phyloP scores from a whole-genome alignment of 2,797 vertebrate species.

The Xerus rutilus region DNA sequence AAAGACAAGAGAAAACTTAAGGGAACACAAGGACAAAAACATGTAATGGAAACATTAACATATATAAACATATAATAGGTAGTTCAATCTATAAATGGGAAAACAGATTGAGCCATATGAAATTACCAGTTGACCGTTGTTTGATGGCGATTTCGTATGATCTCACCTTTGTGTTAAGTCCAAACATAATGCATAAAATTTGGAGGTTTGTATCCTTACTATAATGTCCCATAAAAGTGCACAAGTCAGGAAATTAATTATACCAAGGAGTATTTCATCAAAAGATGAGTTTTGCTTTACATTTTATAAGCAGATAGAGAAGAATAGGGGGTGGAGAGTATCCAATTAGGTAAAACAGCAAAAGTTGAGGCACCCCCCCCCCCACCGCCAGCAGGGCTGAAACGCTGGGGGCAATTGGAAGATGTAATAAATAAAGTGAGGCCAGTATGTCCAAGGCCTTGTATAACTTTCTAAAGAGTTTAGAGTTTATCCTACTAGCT shows the following conservation, averaged over 20 bases:
- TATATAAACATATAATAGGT: not conserved
- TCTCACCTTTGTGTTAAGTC: not conserved
- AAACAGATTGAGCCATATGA: not conserved
- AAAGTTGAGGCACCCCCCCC: not conserved
- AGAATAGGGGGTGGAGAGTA: not conserved
- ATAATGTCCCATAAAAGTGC: not conserved
- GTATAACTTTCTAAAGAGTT: not conserved
- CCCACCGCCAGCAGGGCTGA: not conserved
- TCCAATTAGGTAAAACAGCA: not conserved
- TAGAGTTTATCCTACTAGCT: not conserved
- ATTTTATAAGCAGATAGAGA: not conserved
- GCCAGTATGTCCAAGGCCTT: not conserved
- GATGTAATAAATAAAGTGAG: not conserved
- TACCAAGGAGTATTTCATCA: not conserved
- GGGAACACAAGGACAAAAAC: not conserved
- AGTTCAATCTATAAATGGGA: not conserved
- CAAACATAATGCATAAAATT: not conserved
- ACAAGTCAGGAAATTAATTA: not conserved
- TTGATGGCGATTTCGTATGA: not conserved
- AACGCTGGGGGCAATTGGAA: rapidly evolving
- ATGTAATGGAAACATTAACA: not conserved
- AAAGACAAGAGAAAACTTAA: not conserved
- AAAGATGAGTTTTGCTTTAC: not conserved
- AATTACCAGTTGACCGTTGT: not conserved
- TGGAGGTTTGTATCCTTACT: not conserved